Evolutionary conservation across 1,140 invertebrate genomes (phyloP), one percentile per base, ranked within the genome.

Genomic region (Tetranychus urticae): DNA sequence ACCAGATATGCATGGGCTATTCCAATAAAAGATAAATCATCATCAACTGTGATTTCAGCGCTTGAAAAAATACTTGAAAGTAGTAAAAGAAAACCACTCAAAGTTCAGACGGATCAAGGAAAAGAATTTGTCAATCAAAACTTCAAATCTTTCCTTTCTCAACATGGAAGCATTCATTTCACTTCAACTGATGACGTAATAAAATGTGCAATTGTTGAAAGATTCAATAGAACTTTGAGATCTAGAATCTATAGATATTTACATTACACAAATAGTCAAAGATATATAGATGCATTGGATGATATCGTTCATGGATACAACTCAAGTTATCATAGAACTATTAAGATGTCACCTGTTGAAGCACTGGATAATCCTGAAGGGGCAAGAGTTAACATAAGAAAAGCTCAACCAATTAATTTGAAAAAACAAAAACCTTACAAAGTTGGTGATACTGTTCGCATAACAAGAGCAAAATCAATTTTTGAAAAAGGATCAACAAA

Each of bases 171-270:
- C 47, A 70, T 73, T 65, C 66, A 74, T 63, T 75, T 73, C 65
- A 46, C 46, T 33, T 71, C 65, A 3, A 73, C 72, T 34, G 72
- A 69, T 68, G 69, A 66, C 58, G 65, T 65, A 54, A 47, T 52
- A 48, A 78, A 77, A 69, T 73, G 72, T 31, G 68, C 69, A 23
- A 69, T 74, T 54, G 70, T 71, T 46, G 75, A 76, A 68, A 56
- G 75, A 61, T 72, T 75, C 58, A 74, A 74, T 66, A 64, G 71
- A 65, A 76, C 71, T 13, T 61, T 77, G 52, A 76, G 75, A 69
- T 63, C 58, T 23, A 71, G 69, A 66, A 68, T 76, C 65, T 77
- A 67, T 65, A 70, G 68, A 59, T 73, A 66, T 58, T 76, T 77
- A 64, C 72, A 69, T 65, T 61, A 69, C 55, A 64, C 67, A 14